A percentile compares a stretch with the other conserved stretches of the same genome.
Evolutionary conservation across 1,140 invertebrate genomes (phyloP).

Genomic region (Rhagoletis pomonella): DNA sequence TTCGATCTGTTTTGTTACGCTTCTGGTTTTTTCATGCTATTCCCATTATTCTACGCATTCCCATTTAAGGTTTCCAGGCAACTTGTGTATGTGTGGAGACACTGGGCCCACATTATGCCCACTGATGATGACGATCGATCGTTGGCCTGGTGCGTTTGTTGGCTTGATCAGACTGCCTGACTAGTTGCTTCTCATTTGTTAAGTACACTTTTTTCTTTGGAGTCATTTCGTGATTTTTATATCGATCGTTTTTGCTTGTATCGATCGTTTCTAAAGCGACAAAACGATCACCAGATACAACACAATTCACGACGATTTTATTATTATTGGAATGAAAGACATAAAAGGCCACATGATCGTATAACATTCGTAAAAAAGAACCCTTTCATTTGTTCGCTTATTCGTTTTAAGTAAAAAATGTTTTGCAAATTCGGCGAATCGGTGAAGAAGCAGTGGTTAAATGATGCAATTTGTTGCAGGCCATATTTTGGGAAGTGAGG

Average conservation of each 20-base stretch:
- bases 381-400: conserved; percentile 17
- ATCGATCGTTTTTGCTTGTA: conserved; percentile 25
- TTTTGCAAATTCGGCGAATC: conserved; percentile 41
- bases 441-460: neutral
- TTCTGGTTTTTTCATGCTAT: conserved; percentile 69
- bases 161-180: conserved; percentile 44
- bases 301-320: conserved; percentile 49
- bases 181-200: conserved; percentile 39
- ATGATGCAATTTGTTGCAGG: conserved; percentile 49
- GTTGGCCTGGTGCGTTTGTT: neutral
- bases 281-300: conserved; percentile 19
- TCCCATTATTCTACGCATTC: conserved; percentile 44
- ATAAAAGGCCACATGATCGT: conserved; percentile 18
- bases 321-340: conserved; percentile 50
- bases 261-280: conserved; percentile 37
- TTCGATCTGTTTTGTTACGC: conserved; percentile 71
- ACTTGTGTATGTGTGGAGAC: neutral
- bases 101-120: neutral
- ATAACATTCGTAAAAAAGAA: neutral
- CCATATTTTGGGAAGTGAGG: neutral
- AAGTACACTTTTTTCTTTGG: conserved; percentile 7
- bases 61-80: conserved; percentile 2
- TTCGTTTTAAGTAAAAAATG: conserved; percentile 18
- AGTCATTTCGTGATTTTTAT: conserved; percentile 26
- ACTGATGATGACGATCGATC: neutral